These are phyloP conservation scores for Ranitomeya imitator DNA, from an alignment of 2,113 vertebrate species.

Conservation along the genomic window DNA sequence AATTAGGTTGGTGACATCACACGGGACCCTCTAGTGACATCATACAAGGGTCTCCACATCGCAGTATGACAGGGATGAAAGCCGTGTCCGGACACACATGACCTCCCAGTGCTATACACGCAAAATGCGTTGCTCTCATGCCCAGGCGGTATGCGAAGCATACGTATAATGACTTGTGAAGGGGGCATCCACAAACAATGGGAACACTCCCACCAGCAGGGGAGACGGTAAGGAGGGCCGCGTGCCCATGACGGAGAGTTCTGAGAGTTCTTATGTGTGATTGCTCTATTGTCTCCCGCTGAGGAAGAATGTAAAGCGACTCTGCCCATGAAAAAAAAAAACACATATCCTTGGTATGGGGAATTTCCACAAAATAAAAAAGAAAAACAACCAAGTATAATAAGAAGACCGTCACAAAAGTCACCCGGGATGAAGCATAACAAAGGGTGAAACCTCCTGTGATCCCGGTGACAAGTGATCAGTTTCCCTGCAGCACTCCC, in stretches of 20 bases:
- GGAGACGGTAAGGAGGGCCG: neutral
- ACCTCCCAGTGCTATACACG: neutral
- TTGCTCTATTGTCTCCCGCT: neutral
- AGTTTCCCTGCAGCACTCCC: no score
- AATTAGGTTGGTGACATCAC: no score
- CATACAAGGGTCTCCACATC: no score
- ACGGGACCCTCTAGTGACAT: no score
- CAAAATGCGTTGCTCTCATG: neutral
- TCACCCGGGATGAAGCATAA: no score
- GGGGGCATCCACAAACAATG: neutral
- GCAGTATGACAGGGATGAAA: neutral
- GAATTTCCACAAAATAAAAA: neutral
- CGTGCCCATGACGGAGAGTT: neutral
- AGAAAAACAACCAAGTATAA: neutral
- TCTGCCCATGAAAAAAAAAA: neutral
- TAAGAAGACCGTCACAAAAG: no score
- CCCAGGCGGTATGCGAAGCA: neutral
- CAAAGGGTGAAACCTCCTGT: no score
- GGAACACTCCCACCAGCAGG: neutral
- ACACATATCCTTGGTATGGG: neutral
- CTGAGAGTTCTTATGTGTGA: neutral
- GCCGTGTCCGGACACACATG: neutral
- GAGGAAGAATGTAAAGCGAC: neutral
- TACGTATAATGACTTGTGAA: conserved; percentile 8
- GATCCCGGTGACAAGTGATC: no score